Percentiles rank a stretch among this genome's conserved stretches.
Evolutionary conservation across 2,888 invertebrate genomes (phyloP).

Genomic region (Hoplodrina blanda): DNA sequence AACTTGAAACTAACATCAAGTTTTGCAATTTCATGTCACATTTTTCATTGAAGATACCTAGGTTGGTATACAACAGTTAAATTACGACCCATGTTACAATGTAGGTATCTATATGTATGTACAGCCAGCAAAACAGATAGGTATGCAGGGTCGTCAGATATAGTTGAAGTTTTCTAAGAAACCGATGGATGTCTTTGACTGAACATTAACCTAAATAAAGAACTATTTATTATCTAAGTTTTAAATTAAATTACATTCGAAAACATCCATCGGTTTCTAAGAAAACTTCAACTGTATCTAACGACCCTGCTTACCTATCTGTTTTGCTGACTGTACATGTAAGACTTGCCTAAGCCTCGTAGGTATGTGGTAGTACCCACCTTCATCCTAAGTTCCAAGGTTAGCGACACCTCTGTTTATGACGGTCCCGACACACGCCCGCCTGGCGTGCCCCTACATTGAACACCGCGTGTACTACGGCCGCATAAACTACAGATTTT

Average conservation of each 20-base stretch:
- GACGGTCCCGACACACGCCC: slow-evolving; percentile 44
- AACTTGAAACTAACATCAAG: background rate
- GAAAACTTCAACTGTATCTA: no score
- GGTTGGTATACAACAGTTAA: background rate
- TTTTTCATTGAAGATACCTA: background rate
- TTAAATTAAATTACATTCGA: no score
- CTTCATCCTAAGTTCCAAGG: slow-evolving; percentile 36
- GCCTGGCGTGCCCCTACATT: slow-evolving; percentile 28
- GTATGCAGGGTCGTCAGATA: no score
- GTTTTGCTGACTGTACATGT: no score
- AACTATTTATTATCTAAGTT: no score
- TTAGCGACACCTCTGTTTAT: slow-evolving; percentile 48
- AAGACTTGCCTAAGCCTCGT: background rate
- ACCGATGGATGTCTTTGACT: no score
- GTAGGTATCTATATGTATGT: slow-evolving; percentile 1
- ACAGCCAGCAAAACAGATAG: no score
- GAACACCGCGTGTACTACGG: slow-evolving; percentile 42
- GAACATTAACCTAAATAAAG: no score
- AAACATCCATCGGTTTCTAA: no score
- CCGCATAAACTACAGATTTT: slow-evolving; percentile 53
- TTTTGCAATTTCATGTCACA: background rate
- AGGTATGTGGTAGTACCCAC: slow-evolving; percentile 2
- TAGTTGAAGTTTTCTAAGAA: no score
- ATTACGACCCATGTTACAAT: slow-evolving; percentile 5
- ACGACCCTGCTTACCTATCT: no score